These are phyloP conservation scores for Deladenus siricidicola DNA, from an alignment of 2,888 invertebrate genomes.

Conservation along the genomic window DNA sequence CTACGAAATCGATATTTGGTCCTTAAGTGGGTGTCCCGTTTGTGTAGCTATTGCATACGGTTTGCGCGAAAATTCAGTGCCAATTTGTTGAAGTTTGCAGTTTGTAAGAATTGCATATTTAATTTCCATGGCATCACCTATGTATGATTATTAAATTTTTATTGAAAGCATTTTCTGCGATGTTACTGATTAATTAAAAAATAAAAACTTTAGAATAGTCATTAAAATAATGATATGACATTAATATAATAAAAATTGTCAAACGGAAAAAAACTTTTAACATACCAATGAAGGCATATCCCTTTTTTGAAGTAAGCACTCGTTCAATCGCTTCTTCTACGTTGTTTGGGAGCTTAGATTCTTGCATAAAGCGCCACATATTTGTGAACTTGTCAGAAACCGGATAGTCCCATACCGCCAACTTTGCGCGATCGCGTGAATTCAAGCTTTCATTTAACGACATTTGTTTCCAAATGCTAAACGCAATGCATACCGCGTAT, in stretches of 20 bases:
- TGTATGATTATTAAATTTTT: not conserved
- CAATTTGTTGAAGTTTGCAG: slow-evolving; percentile 82
- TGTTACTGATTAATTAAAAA: not conserved
- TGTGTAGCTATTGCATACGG: slow-evolving; percentile 75
- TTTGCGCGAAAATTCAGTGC: slow-evolving; percentile 91
- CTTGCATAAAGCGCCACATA: slow-evolving; percentile 65
- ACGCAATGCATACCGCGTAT: slow-evolving; percentile 3
- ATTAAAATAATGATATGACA: not conserved
- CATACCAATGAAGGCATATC: slow-evolving; percentile 76
- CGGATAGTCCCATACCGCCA: slow-evolving; percentile 99
- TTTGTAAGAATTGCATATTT: slow-evolving; percentile 71
- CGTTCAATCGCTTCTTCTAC: slow-evolving; percentile 72
- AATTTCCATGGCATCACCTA: slow-evolving; percentile 81
- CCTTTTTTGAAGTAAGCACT: slow-evolving; percentile 62
- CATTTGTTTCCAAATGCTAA: slow-evolving; percentile 94
- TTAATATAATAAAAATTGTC: too few species aligned
- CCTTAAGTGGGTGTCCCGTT: slow-evolving; percentile 38
- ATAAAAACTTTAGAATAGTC: not conserved
- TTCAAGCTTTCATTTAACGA: slow-evolving; percentile 83
- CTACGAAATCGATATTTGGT: slow-evolving; percentile 40
- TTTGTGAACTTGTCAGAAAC: slow-evolving; percentile 96
- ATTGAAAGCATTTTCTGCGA: not conserved
- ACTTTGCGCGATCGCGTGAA: slow-evolving; percentile 78
- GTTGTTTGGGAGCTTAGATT: slow-evolving; percentile 71
- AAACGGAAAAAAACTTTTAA: not conserved